Evolutionary conservation across 2,888 invertebrate species (phyloP).

Genomic region (Ectemnius lituratus): DNA sequence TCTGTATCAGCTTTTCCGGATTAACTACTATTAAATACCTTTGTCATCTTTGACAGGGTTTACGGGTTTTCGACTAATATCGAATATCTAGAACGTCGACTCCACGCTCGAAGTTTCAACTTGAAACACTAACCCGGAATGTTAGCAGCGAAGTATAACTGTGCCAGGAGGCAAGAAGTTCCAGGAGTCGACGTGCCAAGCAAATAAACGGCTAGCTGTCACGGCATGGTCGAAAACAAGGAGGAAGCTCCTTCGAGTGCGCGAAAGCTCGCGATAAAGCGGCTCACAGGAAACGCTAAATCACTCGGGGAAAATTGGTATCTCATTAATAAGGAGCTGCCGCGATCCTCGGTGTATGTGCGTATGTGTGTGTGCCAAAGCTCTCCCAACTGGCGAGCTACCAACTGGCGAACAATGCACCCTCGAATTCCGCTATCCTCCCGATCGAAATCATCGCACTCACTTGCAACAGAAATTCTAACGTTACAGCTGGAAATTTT

Average conservation of each 20-base stretch:
- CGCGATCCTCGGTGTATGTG: slow-evolving; percentile 21
- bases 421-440: slow-evolving; percentile 39
- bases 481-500: too few relatives aligned
- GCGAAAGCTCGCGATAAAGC: slow-evolving; percentile 33
- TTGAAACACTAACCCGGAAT: slow-evolving; percentile 5
- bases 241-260: neutral
- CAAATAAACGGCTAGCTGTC: slow-evolving; percentile 4
- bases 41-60: too few relatives aligned
- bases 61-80: too few relatives aligned
- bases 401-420: slow-evolving; percentile 65
- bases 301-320: slow-evolving; percentile 51
- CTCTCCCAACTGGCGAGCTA: slow-evolving; percentile 56
- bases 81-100: too few relatives aligned
- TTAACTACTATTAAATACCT: too few relatives aligned
- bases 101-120: too few relatives aligned
- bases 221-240: neutral
- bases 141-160: too few relatives aligned
- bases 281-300: slow-evolving; percentile 49
- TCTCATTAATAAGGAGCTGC: slow-evolving; percentile 58
- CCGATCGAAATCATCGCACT: slow-evolving; percentile 31
- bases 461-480: neutral
- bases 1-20: too few relatives aligned
- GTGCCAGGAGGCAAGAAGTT: too few relatives aligned
- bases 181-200: neutral
- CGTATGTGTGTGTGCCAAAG: slow-evolving; percentile 18